Evolutionary conservation across 2,888 invertebrate genomes (phyloP).

Genomic region (Orchesella flavescens): DNA sequence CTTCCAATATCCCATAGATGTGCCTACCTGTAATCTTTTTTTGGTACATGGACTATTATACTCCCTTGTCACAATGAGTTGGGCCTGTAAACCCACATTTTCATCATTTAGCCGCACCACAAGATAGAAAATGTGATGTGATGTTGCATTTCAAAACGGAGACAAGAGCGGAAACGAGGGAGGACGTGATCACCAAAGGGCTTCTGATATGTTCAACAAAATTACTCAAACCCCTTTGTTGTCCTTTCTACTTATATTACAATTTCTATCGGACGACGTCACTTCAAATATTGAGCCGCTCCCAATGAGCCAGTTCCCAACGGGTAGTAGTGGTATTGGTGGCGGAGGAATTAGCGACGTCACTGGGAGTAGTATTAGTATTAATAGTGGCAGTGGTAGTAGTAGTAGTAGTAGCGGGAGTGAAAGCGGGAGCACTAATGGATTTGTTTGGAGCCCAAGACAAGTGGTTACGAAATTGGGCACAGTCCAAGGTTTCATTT

Average conservation of each 20-base stretch:
- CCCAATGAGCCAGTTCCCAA: slow-evolving; percentile 52
- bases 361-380: slow-evolving; percentile 23
- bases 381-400: slow-evolving; percentile 28
- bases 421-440: slow-evolving; percentile 17
- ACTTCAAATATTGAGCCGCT: slow-evolving; percentile 55
- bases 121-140: slow-evolving; percentile 43
- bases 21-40: background rate
- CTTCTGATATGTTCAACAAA: slow-evolving; percentile 58
- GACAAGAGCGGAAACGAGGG: slow-evolving; percentile 54
- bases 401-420: background rate
- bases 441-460: slow-evolving; percentile 59
- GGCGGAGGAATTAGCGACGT: slow-evolving; percentile 17
- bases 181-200: slow-evolving; percentile 51
- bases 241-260: slow-evolving; percentile 54
- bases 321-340: slow-evolving; percentile 16
- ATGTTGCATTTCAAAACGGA: slow-evolving; percentile 55
- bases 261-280: slow-evolving; percentile 52
- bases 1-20: background rate
- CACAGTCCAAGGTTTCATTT: slow-evolving; percentile 61
- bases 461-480: slow-evolving; percentile 65
- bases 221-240: slow-evolving; percentile 54
- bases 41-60: background rate
- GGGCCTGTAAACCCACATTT: background rate
- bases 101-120: background rate
- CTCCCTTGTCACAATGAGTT: background rate